Conservation (phyloP, 2,113 vertebrate species). For the Anas platyrhynchos region DNA sequence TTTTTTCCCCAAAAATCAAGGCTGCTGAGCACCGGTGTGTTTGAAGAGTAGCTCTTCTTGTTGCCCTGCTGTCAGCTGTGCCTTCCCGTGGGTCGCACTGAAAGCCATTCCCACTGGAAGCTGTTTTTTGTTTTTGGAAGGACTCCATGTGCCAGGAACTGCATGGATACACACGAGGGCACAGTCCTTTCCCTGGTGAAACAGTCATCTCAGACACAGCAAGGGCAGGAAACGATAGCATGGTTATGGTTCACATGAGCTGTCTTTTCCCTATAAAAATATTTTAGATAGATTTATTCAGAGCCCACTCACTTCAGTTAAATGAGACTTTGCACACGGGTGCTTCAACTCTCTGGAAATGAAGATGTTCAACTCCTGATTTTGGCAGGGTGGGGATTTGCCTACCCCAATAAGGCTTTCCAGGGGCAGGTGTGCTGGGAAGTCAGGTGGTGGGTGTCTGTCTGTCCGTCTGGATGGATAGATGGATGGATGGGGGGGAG, state of each 20-base stretch:
- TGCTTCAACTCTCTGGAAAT: background rate
- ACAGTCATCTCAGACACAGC: background rate
- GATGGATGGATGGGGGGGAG: background rate
- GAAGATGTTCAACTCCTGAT: background rate
- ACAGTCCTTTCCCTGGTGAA: background rate
- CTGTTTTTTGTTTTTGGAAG: background rate
- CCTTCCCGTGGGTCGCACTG: background rate
- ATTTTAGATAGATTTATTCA: slow-evolving; percentile 55
- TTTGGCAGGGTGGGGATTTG: background rate
- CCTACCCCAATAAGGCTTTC: background rate
- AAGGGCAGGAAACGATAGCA: slow-evolving; percentile 29
- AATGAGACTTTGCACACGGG: background rate
- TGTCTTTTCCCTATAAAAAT: slow-evolving; percentile 30
- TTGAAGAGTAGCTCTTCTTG: background rate
- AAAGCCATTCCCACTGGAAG: background rate
- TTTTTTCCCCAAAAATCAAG: background rate
- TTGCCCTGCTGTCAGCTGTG: background rate
- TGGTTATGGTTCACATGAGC: slow-evolving; percentile 22
- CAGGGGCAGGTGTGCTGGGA: background rate
- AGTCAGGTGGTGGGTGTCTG: background rate
- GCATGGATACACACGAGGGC: background rate
- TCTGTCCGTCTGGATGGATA: no score
- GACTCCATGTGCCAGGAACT: background rate
- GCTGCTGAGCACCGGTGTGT: background rate
- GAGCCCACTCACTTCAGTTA: background rate